Conservation (phyloP, 2,113 vertebrate genomes). For the Leptobrachium leishanense region DNA sequence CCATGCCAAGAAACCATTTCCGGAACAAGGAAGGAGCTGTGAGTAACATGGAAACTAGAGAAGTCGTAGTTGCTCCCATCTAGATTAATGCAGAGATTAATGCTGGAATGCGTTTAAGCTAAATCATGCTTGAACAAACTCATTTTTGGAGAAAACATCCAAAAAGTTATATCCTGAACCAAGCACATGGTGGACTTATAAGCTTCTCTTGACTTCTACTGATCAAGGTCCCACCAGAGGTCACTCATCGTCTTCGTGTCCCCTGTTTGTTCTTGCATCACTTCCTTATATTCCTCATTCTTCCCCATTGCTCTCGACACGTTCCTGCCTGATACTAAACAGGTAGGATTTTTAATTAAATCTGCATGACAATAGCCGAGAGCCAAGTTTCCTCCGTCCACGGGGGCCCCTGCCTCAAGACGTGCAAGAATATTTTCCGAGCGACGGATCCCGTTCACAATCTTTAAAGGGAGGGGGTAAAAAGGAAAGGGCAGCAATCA, state of each 20-base stretch:
- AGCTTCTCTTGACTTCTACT: neutral
- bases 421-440: slow-evolving; percentile 34
- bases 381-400: slow-evolving; percentile 1
- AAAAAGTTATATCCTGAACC: too few species aligned
- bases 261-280: neutral
- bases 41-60: too few species aligned
- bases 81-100: too few species aligned
- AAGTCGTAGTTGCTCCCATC: too few species aligned
- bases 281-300: neutral
- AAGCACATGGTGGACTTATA: neutral
- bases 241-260: neutral
- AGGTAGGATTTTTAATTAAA: neutral
- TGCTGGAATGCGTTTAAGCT: too few species aligned
- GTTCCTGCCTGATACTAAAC: neutral
- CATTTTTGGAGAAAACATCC: too few species aligned
- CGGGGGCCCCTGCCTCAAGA: neutral
- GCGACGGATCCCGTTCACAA: slow-evolving; percentile 33
- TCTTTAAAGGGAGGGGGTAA: slow-evolving; percentile 38
- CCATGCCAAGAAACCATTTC: too few species aligned
- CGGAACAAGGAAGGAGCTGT: too few species aligned
- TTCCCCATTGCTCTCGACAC: neutral
- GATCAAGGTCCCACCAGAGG: too few species aligned
- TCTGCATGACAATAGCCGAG: neutral
- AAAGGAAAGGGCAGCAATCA: neutral
- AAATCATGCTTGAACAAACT: too few species aligned